Base-by-base conservation (phyloP, 2,113 vertebrate genomes). In the Odobenus rosmarus region DNA sequence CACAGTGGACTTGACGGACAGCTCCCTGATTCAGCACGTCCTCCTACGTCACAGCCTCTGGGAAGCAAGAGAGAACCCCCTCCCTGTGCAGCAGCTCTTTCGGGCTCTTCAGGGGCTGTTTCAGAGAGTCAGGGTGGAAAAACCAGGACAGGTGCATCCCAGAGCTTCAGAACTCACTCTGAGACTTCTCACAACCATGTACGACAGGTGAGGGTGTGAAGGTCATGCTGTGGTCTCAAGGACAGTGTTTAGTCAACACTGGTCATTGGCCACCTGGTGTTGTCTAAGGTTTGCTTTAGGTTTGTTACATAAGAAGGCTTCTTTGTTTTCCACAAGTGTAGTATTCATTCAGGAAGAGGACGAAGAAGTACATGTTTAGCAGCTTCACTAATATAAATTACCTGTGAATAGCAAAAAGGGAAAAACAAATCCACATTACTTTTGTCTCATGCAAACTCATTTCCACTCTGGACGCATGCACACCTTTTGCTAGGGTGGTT, bases 1-100 rank as follows among this genome's bases (percentile, higher is more conserved):
- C 46, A 12, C 97, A 99, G 99, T 99, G 98, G 97, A 99, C 79
- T 88, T 98, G 57, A 97, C 99, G 69, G 98, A 95, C 12, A 97
- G 99, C 93, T 97, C 88, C 87, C 97, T 99, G 90, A 79, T 99
- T 81, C 96, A 90, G 12, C 97, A 97, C 0, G 89, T 98, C 23
- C 88, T 99, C 5, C 71, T 59, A 2, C 57, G 4, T 13, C 96
- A 95, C 77, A 4, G n/a, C 12, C 23, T 81, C 64, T 46, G 69
- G 80, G 84, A 96, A n/a, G n/a, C 61, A 1, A 85, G 46, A 33
- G 59, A 90, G 21, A 51, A 3, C 4, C 62, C 71, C 19, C 59
- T 97, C 33, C 95, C 97, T 0, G 53, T 62, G n/a, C 90, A 95
- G 18, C 96, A 95, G 14, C 97, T 99, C 92, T 98, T 59, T 6